Percentiles rank a stretch among this genome's conserved stretches.
Evolutionary conservation across 2,113 vertebrate genomes (phyloP).

Genomic region (Psittacus erithacus): DNA sequence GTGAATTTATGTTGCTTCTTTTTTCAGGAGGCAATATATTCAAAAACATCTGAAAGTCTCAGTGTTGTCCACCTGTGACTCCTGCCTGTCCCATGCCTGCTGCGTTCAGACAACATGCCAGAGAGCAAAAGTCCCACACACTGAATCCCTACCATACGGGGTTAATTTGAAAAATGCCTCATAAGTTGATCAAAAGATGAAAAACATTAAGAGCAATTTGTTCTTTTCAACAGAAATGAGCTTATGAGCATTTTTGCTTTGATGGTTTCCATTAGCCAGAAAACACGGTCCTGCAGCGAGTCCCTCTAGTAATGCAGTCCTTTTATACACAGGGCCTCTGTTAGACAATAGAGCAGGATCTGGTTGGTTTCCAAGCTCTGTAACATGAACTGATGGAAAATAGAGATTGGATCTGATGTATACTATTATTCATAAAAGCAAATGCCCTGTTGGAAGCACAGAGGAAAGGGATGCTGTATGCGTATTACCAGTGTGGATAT

Average conservation of each 20-base stretch:
- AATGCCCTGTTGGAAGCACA: neutral
- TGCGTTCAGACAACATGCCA: neutral
- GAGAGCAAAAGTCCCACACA: neutral
- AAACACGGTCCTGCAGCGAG: neutral
- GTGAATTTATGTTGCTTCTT: neutral
- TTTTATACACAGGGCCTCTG: neutral
- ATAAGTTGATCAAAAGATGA: constrained; percentile 57
- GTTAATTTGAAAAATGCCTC: constrained; percentile 42
- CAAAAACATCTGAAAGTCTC: neutral
- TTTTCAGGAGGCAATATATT: neutral
- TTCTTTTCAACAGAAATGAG: constrained; percentile 59
- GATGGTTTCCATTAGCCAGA: constrained; percentile 48
- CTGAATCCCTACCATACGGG: neutral
- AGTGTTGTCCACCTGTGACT: neutral
- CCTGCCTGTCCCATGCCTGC: neutral
- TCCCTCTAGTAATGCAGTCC: neutral
- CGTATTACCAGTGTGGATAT: neutral
- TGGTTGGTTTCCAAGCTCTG: constrained; percentile 31
- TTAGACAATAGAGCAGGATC: neutral
- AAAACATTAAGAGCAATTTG: constrained; percentile 57
- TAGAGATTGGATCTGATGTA: neutral
- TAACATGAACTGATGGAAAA: neutral
- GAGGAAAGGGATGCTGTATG: neutral
- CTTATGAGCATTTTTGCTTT: constrained; percentile 24
- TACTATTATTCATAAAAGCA: neutral